Percentiles rank a stretch among this genome's conserved stretches.
These are phyloP conservation scores for Spatula clypeata DNA, from an alignment of 2,797 vertebrate genomes.

Conservation along the genomic window DNA sequence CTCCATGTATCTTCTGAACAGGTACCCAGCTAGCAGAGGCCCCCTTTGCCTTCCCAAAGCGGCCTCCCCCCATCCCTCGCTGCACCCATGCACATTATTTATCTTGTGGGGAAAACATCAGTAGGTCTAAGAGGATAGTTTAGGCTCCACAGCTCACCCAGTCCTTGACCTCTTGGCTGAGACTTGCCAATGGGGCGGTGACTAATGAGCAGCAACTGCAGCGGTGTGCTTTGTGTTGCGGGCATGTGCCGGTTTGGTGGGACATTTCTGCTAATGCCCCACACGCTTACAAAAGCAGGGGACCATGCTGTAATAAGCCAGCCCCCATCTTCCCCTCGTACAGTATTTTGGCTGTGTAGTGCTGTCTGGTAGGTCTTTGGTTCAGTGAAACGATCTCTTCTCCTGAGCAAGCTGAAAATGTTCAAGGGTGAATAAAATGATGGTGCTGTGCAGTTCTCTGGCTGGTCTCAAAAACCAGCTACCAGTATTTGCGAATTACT, in stretches of 20 bases:
- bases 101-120: constrained; percentile 10
- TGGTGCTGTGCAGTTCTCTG: background rate
- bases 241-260: background rate
- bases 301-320: background rate
- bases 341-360: background rate
- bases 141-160: constrained; percentile 47
- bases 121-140: background rate
- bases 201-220: background rate
- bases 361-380: background rate
- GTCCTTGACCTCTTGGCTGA: constrained; percentile 53
- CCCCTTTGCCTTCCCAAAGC: background rate
- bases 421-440: background rate
- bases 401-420: background rate
- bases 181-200: background rate
- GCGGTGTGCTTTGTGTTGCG: background rate
- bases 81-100: background rate
- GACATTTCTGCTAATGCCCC: background rate
- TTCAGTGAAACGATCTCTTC: background rate
- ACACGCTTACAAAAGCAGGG: background rate
- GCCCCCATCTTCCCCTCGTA: rapidly evolving
- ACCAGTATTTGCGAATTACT: background rate
- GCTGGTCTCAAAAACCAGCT: background rate
- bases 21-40: constrained; percentile 5
- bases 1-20: constrained; percentile 23
- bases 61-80: background rate